These are phyloP conservation scores for Girardinus metallicus DNA, from an alignment of 2,797 vertebrate genomes.

Conservation along the genomic window DNA sequence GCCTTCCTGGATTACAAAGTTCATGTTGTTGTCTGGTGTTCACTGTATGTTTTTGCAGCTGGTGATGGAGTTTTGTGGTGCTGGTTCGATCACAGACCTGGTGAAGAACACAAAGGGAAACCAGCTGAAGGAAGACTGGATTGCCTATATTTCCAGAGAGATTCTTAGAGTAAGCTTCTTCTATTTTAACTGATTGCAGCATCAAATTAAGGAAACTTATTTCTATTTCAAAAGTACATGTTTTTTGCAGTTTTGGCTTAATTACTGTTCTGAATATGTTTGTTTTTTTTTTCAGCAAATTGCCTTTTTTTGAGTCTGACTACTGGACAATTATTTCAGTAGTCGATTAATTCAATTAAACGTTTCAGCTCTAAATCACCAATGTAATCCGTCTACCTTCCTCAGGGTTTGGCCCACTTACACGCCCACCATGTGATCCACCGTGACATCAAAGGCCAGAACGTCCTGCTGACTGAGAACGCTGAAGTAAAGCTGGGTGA, in stretches of 20 bases:
- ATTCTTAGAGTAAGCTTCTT: constrained; percentile 85
- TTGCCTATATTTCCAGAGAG: constrained; percentile 92
- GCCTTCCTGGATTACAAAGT: neutral
- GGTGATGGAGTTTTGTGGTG: constrained; percentile 95
- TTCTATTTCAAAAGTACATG: neutral
- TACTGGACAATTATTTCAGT: too few species aligned
- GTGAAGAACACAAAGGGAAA: constrained; percentile 95
- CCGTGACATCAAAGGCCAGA: constrained; percentile 97
- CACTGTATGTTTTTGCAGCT: constrained; percentile 68
- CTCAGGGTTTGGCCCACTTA: constrained; percentile 91
- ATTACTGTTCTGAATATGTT: neutral
- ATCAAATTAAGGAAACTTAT: neutral
- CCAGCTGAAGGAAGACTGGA: constrained; percentile 90
- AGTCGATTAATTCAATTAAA: too few species aligned
- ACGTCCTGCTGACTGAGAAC: constrained; percentile 94
- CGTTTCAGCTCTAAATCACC: neutral
- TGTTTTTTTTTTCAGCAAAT: neutral
- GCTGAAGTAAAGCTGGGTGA: constrained; percentile 96
- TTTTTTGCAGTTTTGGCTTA: neutral
- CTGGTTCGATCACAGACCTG: constrained; percentile 91
- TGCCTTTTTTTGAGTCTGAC: too few species aligned
- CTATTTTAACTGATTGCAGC: neutral
- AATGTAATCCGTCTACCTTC: neutral
- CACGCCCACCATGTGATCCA: constrained; percentile 97
- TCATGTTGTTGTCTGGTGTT: neutral